Conservation (phyloP, 2,113 vertebrate genomes). For the Herpailurus yagouaroundi region DNA sequence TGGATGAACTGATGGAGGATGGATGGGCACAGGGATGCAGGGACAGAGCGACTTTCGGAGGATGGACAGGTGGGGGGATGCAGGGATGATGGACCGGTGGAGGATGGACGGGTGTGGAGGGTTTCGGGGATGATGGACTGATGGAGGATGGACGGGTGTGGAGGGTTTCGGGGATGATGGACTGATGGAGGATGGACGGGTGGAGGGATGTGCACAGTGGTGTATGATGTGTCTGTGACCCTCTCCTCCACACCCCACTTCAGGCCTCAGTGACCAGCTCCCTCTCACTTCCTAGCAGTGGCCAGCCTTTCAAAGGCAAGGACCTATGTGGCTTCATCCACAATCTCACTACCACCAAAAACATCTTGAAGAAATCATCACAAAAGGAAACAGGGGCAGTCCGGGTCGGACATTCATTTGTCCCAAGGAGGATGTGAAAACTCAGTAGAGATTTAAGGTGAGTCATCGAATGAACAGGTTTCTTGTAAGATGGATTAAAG, state of each 20-base stretch:
- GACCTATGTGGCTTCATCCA: background rate
- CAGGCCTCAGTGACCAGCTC: background rate
- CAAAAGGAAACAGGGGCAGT: background rate
- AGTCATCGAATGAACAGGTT: background rate
- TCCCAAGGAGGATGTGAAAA: background rate
- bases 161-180: no score
- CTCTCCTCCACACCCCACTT: no score
- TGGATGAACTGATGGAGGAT: accelerated
- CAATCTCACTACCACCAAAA: background rate
- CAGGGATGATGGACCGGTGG: no score
- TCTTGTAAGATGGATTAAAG: background rate
- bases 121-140: background rate
- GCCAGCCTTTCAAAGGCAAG: background rate
- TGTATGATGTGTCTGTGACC: accelerated
- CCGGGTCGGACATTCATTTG: background rate
- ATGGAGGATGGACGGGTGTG: no score
- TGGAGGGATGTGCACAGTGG: background rate
- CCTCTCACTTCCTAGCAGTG: background rate
- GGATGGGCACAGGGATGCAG: no score
- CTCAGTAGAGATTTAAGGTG: background rate
- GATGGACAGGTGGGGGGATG: no score
- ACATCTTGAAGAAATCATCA: background rate
- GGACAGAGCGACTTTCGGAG: no score
- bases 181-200: background rate
- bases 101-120: no score